phyloP scores from a whole-genome alignment of 2,113 vertebrate genomes.

The Tautogolabrus adspersus region DNA sequence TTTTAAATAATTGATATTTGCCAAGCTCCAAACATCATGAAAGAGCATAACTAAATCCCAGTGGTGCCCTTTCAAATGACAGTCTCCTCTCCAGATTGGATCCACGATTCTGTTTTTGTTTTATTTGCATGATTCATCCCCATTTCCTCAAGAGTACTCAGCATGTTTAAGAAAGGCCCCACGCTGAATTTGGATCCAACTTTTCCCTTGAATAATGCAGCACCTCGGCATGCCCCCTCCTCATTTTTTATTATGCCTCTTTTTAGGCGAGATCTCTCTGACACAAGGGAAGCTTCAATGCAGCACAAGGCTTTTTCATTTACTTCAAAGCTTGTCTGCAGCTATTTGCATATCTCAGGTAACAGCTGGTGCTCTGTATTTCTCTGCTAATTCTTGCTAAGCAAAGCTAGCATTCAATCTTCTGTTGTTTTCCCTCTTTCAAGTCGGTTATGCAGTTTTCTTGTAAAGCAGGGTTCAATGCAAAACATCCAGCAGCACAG shows the following conservation, averaged over 20 bases:
- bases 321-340: slow-evolving; percentile 67
- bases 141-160: slow-evolving; percentile 17
- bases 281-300: slow-evolving; percentile 46
- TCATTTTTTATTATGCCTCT: slow-evolving; percentile 39
- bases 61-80: slow-evolving; percentile 3
- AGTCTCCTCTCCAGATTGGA: slow-evolving; percentile 4
- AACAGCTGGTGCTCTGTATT: slow-evolving; percentile 61
- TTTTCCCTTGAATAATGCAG: slow-evolving; percentile 45
- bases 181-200: slow-evolving; percentile 16
- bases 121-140: slow-evolving; percentile 27
- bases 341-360: slow-evolving; percentile 72
- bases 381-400: slow-evolving; percentile 50
- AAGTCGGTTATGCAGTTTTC: slow-evolving; percentile 20
- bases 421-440: slow-evolving; percentile 37
- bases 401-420: slow-evolving; percentile 45
- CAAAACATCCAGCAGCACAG: slow-evolving; percentile 24
- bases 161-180: not conserved
- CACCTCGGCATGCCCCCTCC: slow-evolving; percentile 19
- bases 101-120: slow-evolving; percentile 25
- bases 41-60: not conserved
- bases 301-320: slow-evolving; percentile 58
- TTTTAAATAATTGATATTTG: not conserved
- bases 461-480: slow-evolving; percentile 40
- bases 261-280: slow-evolving; percentile 29
- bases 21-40: not conserved